Percentiles rank a stretch among this genome's conserved stretches.
Conservation (phyloP, 2,113 vertebrate species). For the Pterocles orientalis region DNA sequence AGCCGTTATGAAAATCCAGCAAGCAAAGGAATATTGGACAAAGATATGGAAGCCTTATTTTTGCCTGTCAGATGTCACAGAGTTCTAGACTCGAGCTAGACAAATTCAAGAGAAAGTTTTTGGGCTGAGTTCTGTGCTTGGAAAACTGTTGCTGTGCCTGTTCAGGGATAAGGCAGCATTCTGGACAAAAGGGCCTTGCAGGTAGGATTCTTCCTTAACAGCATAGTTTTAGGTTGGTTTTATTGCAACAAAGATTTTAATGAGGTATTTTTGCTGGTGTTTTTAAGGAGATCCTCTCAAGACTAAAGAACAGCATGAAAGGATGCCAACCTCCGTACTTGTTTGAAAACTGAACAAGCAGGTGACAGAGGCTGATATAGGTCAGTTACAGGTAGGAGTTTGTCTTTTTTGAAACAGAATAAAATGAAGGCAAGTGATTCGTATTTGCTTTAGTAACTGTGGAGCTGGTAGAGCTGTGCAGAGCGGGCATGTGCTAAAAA, state of each 20-base stretch:
- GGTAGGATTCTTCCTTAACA: neutral
- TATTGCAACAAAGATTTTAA: neutral
- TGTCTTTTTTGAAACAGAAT: neutral
- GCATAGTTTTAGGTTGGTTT: neutral
- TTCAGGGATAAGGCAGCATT: neutral
- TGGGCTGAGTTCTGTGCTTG: neutral
- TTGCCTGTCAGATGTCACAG: neutral
- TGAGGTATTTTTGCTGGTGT: conserved; percentile 45
- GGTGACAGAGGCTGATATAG: conserved; percentile 48
- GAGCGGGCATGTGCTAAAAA: neutral
- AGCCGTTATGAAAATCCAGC: neutral
- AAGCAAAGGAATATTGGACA: neutral
- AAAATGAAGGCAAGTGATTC: neutral
- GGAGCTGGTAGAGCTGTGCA: neutral
- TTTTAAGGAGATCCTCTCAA: conserved; percentile 42
- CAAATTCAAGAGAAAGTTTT: neutral
- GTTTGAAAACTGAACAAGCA: conserved; percentile 44
- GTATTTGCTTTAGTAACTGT: neutral
- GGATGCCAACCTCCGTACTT: neutral
- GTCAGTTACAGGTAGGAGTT: conserved; percentile 46
- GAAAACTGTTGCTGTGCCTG: neutral
- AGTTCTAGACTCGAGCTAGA: neutral
- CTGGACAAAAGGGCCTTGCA: neutral
- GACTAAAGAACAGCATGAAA: conserved; percentile 39
- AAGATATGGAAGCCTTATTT: neutral